Percentiles rank a stretch among this genome's conserved stretches.
Conservation (phyloP, 1,140 invertebrate species). For the Zaprionus kolodkinae region DNA sequence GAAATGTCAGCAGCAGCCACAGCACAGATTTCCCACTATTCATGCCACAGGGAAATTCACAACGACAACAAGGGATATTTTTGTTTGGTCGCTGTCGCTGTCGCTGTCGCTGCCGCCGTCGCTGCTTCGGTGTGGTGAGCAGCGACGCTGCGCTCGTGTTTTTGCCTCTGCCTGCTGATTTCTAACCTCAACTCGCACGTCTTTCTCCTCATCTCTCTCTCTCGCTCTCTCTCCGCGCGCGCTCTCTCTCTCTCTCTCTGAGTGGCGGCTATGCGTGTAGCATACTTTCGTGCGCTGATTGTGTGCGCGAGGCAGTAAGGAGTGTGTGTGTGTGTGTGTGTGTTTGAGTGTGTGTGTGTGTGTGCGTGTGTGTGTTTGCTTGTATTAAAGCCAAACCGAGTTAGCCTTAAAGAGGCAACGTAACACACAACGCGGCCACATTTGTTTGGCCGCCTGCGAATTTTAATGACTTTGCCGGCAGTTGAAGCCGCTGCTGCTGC, state of each 20-base stretch:
- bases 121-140: slow-evolving; percentile 51
- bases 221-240: not conserved
- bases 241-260: not conserved
- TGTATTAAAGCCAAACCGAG: slow-evolving; percentile 45
- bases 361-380: slow-evolving; percentile 37
- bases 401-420: slow-evolving; percentile 61
- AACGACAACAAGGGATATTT: slow-evolving; percentile 29
- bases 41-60: not conserved
- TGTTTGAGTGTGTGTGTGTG: too few relatives aligned
- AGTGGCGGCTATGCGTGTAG: slow-evolving; percentile 50
- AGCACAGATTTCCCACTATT: slow-evolving; percentile 36
- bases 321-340: slow-evolving; percentile 38
- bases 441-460: slow-evolving; percentile 70
- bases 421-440: slow-evolving; percentile 46
- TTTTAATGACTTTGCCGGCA: slow-evolving; percentile 66
- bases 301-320: slow-evolving; percentile 34
- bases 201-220: not conserved
- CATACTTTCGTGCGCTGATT: slow-evolving; percentile 77
- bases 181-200: slow-evolving; percentile 2
- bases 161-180: slow-evolving; percentile 45
- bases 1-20: not conserved
- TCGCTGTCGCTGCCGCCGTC: not conserved
- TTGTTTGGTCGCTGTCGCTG: not conserved
- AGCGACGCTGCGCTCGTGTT: slow-evolving; percentile 19
- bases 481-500: slow-evolving; percentile 6